Conservation (phyloP, 2,113 vertebrate genomes). For the Tachysurus vachellii region DNA sequence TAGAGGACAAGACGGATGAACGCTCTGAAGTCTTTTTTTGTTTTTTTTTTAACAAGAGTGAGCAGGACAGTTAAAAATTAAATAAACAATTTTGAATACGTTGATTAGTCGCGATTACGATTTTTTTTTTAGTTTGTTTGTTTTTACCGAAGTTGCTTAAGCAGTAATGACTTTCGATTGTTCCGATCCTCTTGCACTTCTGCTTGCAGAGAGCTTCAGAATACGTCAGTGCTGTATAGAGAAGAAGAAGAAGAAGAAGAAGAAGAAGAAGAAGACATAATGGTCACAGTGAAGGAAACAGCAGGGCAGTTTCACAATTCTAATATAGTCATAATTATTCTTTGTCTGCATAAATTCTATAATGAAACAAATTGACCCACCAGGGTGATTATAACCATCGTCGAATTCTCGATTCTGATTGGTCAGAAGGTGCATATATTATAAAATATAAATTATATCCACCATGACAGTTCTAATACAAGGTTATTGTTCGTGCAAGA, state of each 20-base stretch:
- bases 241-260: slow-evolving; percentile 34
- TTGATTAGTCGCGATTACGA: no score
- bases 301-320: slow-evolving; percentile 10
- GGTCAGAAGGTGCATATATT: background rate
- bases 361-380: slow-evolving; percentile 11
- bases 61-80: background rate
- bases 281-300: background rate
- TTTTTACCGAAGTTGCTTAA: slow-evolving; percentile 83
- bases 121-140: background rate
- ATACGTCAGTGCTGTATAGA: slow-evolving; percentile 72
- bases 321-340: no score
- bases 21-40: background rate
- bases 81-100: no score
- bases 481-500: background rate
- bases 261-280: slow-evolving; percentile 35
- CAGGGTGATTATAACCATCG: background rate
- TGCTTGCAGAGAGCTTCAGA: slow-evolving; percentile 79
- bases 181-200: slow-evolving; percentile 79
- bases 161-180: slow-evolving; percentile 82
- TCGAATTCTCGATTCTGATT: background rate
- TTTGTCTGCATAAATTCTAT: background rate
- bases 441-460: no score
- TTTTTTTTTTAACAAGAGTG: background rate
- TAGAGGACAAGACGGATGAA: background rate
- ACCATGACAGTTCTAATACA: background rate